A percentile compares a stretch with the other conserved stretches of the same genome.
These are phyloP conservation scores for Musca domestica DNA, from an alignment of 1,140 invertebrate species.

Conservation along the genomic window DNA sequence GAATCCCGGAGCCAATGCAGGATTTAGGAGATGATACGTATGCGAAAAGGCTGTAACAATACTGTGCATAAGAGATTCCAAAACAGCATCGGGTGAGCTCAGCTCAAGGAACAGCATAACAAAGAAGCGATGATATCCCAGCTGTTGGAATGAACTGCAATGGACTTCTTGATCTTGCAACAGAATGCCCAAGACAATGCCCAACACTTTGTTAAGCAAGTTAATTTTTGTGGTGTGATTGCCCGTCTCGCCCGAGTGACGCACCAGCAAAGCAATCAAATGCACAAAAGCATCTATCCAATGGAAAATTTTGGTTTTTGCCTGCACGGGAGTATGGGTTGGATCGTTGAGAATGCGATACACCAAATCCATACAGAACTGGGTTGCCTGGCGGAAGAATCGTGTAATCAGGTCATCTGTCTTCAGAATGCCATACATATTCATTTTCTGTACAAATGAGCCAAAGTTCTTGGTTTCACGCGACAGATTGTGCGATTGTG, in stretches of 20 bases:
- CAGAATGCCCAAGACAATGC: slow-evolving; percentile 92
- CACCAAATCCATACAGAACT: slow-evolving; percentile 94
- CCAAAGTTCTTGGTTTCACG: slow-evolving; percentile 94
- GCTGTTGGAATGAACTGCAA: slow-evolving; percentile 87
- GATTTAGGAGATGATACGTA: slow-evolving; percentile 85
- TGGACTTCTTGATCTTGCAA: slow-evolving; percentile 92
- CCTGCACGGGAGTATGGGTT: slow-evolving; percentile 59
- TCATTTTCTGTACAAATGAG: slow-evolving; percentile 94
- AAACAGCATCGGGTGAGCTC: slow-evolving; percentile 86
- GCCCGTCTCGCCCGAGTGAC: slow-evolving; percentile 84
- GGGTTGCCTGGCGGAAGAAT: slow-evolving; percentile 95
- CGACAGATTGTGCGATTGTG: slow-evolving; percentile 63
- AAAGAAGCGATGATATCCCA: slow-evolving; percentile 96
- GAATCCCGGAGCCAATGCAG: slow-evolving; percentile 95
- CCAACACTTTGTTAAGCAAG: slow-evolving; percentile 92
- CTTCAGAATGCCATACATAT: slow-evolving; percentile 92
- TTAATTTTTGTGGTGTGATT: slow-evolving; percentile 95
- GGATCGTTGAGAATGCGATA: slow-evolving; percentile 71
- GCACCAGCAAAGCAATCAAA: slow-evolving; percentile 92
- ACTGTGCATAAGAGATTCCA: slow-evolving; percentile 58
- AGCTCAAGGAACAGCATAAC: slow-evolving; percentile 97
- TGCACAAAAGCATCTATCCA: slow-evolving; percentile 95
- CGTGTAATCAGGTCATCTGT: slow-evolving; percentile 96
- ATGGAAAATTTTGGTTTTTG: slow-evolving; percentile 90
- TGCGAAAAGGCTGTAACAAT: slow-evolving; percentile 87